phyloP scores from a whole-genome alignment of 2,113 vertebrate species.

The Orycteropus afer region DNA sequence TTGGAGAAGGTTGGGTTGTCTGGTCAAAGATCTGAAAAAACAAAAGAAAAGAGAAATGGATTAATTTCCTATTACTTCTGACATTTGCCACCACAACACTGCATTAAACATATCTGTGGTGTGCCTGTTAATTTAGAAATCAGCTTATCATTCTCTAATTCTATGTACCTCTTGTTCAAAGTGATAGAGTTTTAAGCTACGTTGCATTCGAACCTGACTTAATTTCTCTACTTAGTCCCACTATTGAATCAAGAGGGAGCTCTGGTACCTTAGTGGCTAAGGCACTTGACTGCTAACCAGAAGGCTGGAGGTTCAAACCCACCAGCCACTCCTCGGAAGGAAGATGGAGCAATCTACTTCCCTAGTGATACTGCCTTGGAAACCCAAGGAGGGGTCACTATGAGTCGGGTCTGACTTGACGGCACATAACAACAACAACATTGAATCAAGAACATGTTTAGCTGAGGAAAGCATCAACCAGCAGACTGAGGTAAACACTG shows the following conservation, averaged over 20 bases:
- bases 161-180: background rate
- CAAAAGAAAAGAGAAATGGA: constrained; percentile 45
- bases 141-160: background rate
- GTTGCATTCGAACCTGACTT: background rate
- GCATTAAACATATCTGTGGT: constrained; percentile 12
- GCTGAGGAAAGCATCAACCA: background rate
- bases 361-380: no score
- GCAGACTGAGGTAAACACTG: background rate
- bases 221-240: constrained; percentile 32
- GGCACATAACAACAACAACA: no score
- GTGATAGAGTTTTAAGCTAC: background rate
- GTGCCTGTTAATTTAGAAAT: constrained; percentile 52
- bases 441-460: background rate
- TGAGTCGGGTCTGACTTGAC: no score
- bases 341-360: no score
- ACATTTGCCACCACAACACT: background rate
- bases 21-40: constrained; percentile 65
- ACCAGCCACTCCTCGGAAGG: no score
- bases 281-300: no score
- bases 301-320: no score
- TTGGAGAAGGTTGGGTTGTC: constrained; percentile 61
- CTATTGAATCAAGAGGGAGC: background rate
- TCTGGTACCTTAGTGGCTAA: no score
- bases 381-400: no score
- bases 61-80: constrained; percentile 60